Base-by-base conservation (phyloP, 2,113 vertebrate genomes). In the Chionodraco myersi region DNA sequence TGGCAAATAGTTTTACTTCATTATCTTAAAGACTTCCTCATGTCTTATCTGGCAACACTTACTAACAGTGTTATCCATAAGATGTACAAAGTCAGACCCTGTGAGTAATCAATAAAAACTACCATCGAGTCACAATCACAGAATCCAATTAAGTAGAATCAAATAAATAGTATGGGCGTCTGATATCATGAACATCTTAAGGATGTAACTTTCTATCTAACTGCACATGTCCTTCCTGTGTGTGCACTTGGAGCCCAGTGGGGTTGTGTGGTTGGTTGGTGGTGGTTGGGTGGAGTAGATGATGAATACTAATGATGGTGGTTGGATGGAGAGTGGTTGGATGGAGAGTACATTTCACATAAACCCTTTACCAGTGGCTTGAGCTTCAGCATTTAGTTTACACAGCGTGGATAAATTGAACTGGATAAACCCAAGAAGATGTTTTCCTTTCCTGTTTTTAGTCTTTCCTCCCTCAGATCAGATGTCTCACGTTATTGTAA, bases 261-360 rank as follows among this genome's bases (percentile, higher is more conserved):
- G 23, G 65, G 75, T 34, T 79, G 18, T 79, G 80, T 52, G 86
- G 86, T 51, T 66, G 72, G 69, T 75, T 72, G 66, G 68, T 82
- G 79, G 79, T 54, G 65, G 64, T 62, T 79, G 81, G 78, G 78
- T 86, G 88, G 84, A 80, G 86, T 44, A 68, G 49, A n/a, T 52
- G 62, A 71, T 71, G 58, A 47, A 60, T 30, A 69, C 76, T 77
- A 62, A 60, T 16, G 79, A 34, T 21, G 47, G 58, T 63, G 52
- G 44, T 3, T 30, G 26, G 47, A 67, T 30, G 48, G n/a, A 56
- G 56, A 71, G 60, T 30, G n/a, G n/a, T n/a, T n/a, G n/a, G n/a
- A n/a, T n/a, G n/a, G n/a, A n/a, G n/a, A n/a, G n/a, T n/a, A 52
- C 60, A 76, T 77, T 86, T 73, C 74, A 74, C 66, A 75, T 77